Percentiles rank a stretch among this genome's conserved stretches.
Conservation (phyloP, 2,797 vertebrate genomes). For the Agapornis canus region DNA sequence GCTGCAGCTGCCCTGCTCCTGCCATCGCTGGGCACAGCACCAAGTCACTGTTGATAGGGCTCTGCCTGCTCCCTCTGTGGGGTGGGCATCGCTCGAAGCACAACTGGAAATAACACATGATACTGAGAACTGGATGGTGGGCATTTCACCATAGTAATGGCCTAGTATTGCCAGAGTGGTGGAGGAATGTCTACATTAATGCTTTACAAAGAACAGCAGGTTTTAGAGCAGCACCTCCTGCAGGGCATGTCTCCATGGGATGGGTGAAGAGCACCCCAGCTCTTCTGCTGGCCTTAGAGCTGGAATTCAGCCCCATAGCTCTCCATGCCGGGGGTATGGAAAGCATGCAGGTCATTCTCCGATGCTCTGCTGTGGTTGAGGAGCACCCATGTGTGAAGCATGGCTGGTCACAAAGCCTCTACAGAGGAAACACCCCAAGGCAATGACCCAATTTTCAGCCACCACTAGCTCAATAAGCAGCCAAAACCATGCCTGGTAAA, state of each 20-base stretch:
- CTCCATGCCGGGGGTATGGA: rapidly evolving
- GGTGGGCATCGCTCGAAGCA: rapidly evolving
- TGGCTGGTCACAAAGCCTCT: background rate
- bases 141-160: background rate
- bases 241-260: rapidly evolving
- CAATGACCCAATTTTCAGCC: background rate
- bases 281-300: background rate
- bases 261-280: background rate
- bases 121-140: background rate
- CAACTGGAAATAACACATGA: background rate
- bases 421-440: rapidly evolving
- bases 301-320: background rate
- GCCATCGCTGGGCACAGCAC: rapidly evolving
- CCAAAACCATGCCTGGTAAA: background rate
- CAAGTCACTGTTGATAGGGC: background rate
- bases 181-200: background rate
- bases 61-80: rapidly evolving
- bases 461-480: background rate
- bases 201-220: rapidly evolving
- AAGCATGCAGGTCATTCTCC: rapidly evolving
- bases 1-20: rapidly evolving
- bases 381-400: rapidly evolving
- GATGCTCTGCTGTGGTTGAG: background rate
- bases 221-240: background rate
- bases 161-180: background rate